Conservation (phyloP, 2,888 invertebrate species). For the Sicus ferrugineus region DNA sequence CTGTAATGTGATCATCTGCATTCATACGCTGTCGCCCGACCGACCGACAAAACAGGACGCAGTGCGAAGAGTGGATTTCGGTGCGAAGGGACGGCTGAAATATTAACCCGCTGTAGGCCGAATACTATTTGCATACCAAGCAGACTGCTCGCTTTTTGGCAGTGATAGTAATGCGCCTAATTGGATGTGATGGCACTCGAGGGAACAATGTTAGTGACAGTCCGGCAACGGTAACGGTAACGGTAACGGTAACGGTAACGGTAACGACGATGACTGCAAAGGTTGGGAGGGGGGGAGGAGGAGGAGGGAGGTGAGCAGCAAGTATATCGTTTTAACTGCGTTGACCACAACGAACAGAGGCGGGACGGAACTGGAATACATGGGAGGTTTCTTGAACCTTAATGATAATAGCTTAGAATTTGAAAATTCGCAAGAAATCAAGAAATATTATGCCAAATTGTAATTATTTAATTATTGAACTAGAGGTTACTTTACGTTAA, state of each 20-base stretch:
- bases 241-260: constrained; percentile 39
- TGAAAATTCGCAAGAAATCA: no score
- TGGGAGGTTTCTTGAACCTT: no score
- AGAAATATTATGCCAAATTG: no score
- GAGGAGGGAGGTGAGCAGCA: neutral
- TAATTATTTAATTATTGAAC: no score
- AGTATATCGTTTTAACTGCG: no score
- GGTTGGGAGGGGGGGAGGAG: neutral
- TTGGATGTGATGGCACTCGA: constrained; percentile 64
- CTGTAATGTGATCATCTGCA: constrained; percentile 57
- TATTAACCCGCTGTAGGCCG: constrained; percentile 21
- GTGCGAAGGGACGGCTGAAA: constrained; percentile 21
- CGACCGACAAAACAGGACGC: constrained; percentile 37
- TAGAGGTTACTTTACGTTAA: no score
- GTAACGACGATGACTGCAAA: constrained; percentile 17
- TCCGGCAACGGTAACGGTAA: constrained; percentile 40
- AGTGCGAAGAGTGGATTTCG: neutral
- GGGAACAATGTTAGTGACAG: constrained; percentile 57
- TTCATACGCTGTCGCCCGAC: constrained; percentile 32
- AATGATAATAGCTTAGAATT: no score
- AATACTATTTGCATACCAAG: constrained; percentile 59
- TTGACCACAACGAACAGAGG: constrained; percentile 27
- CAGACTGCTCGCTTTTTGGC: constrained; percentile 44
- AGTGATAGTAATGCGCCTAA: constrained; percentile 55
- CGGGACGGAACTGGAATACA: no score